These are phyloP conservation scores for Patella pellucida DNA, from an alignment of 2,888 invertebrate genomes.

Conservation along the genomic window DNA sequence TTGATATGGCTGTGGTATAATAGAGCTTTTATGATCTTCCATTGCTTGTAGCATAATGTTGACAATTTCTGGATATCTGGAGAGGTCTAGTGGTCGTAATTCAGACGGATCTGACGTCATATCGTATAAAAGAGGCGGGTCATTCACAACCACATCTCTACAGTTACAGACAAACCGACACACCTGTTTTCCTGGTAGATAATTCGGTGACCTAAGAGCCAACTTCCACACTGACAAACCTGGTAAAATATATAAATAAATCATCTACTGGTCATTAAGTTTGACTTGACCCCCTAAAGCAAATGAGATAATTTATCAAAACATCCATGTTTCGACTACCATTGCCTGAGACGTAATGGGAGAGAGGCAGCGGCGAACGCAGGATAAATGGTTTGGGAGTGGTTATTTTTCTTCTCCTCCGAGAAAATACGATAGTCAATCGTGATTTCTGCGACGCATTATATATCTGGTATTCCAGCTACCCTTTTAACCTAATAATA, in stretches of 20 bases:
- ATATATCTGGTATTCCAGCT: too few species aligned
- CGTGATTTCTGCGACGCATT: too few species aligned
- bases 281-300: too few species aligned
- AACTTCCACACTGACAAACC: constrained; percentile 65
- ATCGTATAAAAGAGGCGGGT: constrained; percentile 72
- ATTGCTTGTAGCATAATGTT: constrained; percentile 47
- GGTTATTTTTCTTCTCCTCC: too few species aligned
- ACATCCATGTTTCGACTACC: too few species aligned
- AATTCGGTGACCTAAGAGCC: constrained; percentile 62
- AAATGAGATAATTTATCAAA: too few species aligned
- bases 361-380: too few species aligned
- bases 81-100: constrained; percentile 60
- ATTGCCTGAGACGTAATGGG: too few species aligned
- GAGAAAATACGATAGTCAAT: too few species aligned
- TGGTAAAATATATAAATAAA: constrained; percentile 16
- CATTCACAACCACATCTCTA: constrained; percentile 58
- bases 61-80: constrained; percentile 31
- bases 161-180: constrained; percentile 64
- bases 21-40: constrained; percentile 46
- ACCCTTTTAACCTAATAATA: too few species aligned
- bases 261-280: too few species aligned
- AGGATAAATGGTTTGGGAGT: too few species aligned
- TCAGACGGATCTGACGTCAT: constrained; percentile 72
- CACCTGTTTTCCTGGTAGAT: constrained; percentile 53
- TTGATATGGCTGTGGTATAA: constrained; percentile 55